phyloP scores from a whole-genome alignment of 1,140 invertebrate genomes.

The Holcopasites calliopsidis region DNA sequence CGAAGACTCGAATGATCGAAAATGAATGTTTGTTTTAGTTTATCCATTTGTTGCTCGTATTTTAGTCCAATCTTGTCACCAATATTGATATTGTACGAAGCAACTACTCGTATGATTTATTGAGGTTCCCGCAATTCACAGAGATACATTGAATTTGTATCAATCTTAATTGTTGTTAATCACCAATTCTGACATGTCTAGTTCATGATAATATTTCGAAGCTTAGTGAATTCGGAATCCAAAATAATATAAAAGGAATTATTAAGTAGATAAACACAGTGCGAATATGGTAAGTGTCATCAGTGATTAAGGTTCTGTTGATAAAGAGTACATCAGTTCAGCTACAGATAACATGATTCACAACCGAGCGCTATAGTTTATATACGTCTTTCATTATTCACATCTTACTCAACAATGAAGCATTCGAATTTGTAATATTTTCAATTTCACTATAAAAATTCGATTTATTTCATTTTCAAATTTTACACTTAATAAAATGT shows the following conservation, averaged over 20 bases:
- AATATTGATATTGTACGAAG: constrained; percentile 33
- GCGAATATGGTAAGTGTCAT: constrained; percentile 34
- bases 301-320: background rate
- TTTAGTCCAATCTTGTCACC: constrained; percentile 8
- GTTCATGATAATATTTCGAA: background rate
- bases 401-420: background rate
- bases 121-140: constrained; percentile 9
- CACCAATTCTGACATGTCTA: background rate
- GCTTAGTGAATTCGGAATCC: constrained; percentile 15
- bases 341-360: too few relatives aligned
- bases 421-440: background rate
- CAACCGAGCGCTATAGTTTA: background rate
- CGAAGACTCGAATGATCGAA: constrained; percentile 4
- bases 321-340: background rate
- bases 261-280: constrained; percentile 24
- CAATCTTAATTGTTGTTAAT: constrained; percentile 1
- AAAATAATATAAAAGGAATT: background rate
- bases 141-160: background rate
- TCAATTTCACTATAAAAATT: background rate
- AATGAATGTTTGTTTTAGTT: constrained; percentile 34
- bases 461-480: background rate
- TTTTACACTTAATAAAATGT: background rate
- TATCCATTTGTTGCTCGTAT: constrained; percentile 10
- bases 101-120: constrained; percentile 17
- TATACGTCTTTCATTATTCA: background rate